Evolutionary conservation across 2,888 invertebrate species (phyloP), one percentile per base, ranked within the genome.

Genomic region (Helleia helle): DNA sequence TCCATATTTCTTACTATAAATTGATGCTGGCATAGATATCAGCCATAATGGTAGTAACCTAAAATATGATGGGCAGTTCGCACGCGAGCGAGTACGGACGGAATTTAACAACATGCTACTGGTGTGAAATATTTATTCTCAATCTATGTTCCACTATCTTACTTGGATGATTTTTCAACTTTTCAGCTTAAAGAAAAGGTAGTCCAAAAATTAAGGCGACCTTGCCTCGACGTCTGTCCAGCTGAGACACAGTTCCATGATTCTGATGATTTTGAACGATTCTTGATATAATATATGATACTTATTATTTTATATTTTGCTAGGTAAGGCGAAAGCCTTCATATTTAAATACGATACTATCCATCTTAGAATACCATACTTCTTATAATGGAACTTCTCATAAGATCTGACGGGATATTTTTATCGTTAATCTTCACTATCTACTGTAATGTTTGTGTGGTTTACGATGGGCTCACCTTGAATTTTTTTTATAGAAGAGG

Each of bases 1-100:
- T 40, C 40, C 26, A 34, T 40, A 34, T 34, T 39, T 30, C 24
- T 39, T 24, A 22, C 29, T 13, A 9, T 39, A 39, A 39, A 30
- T 25, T 30, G 29, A 39, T 24, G 39, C 39, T n/a, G 39, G 39
- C 39, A 39, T 30, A 39, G 39, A 39, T 39, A 30, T 39, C 30
- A 25, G 30, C 22, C 29, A 11, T 38, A 29, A 39, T 30, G 39
- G 25, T 24, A 15, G 30, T 39, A 39, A 39, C 39, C 39, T 39
- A 31, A 39, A 39, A 39, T 39, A 30, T 31, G 22, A 39, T 31
- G 30, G 15, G 24, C 24, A 11, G 24, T 30, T 12, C 24, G 17
- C 39, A 39, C 39, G 39, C 39, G 22, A 39, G 14, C 29, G n/a
- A 14, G 30, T 29, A 5, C 13, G 30, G 22, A 2, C 22, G 22